These are phyloP conservation scores for Chloropsis cyanopogon DNA, from an alignment of 2,113 vertebrate genomes.

Conservation along the genomic window DNA sequence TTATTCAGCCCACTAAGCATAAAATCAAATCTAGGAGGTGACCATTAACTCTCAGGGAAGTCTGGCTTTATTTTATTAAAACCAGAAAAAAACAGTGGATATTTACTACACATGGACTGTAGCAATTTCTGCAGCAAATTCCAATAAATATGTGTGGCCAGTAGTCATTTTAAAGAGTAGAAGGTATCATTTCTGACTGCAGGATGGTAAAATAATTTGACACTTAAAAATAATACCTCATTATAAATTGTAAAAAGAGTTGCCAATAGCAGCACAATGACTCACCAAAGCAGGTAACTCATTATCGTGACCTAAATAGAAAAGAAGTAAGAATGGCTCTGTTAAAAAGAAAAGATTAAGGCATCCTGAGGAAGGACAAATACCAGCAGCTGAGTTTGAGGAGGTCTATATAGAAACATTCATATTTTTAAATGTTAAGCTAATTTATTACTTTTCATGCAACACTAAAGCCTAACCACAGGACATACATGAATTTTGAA, in stretches of 20 bases:
- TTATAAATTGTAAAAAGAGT: constrained; percentile 3
- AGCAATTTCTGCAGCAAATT: not conserved
- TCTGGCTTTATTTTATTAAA: not conserved
- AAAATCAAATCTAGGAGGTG: constrained; percentile 26
- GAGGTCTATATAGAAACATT: not conserved
- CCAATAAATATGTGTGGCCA: not conserved
- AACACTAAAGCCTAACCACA: not conserved
- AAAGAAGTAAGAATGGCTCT: not conserved
- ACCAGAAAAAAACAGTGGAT: not conserved
- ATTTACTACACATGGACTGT: not conserved
- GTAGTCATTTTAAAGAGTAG: not conserved
- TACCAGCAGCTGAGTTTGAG: not conserved
- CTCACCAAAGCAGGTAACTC: constrained; percentile 25
- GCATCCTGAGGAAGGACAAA: not conserved
- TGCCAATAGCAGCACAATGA: constrained; percentile 25
- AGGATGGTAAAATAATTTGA: not conserved
- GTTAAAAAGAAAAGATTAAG: not conserved
- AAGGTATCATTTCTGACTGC: not conserved
- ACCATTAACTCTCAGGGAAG: not conserved
- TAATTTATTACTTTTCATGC: not conserved
- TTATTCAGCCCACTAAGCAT: constrained; percentile 30
- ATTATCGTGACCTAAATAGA: constrained; percentile 39
- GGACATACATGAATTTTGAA: not conserved
- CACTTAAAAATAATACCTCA: not conserved
- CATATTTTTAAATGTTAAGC: not conserved